Evolutionary conservation across 2,888 invertebrate species (phyloP), one percentile per base, ranked within the genome.

Genomic region (Ferdinandea cuprea): DNA sequence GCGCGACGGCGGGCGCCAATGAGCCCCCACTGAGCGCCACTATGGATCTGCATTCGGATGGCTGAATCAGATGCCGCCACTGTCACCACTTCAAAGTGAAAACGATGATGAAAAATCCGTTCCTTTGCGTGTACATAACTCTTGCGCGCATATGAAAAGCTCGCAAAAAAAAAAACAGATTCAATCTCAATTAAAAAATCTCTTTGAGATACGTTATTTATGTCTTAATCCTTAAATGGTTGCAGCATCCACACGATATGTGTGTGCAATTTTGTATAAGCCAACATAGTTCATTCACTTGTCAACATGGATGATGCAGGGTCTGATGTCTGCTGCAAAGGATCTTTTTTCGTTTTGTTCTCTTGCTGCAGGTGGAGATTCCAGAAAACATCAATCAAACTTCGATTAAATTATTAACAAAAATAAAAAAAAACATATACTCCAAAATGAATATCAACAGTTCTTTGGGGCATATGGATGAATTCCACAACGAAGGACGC

Each of bases 131-230:
- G 32, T n/a, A 21, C n/a, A 32, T 61, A 19, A 44, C 19, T 44
- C 19, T 17, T 17, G 44, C 44, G 44, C 44, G 9, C 5, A 21
- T 4, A 44, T 21, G 19, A 1, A 44, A 4, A 9, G 3, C 17
- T 11, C 17, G 9, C 4, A 21, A n/a, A 21, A 19, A n/a, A 15
- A 3, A 1, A 46, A 61, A 61, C 44, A 46, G 25, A 40, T 28
- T 54, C 52, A 66, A 66, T 66, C 66, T 68, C 56, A 68, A 56
- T 68, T 68, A 54, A 68, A 56, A 56, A 68, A 56, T 68, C 68
- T 46, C 44, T 68, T 54, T 68, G 44, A 11, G 44, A 5, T 4
- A 9, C 15, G 35, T 56, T 68, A 56, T 68, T 68, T 54, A 46
- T 56, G n/a, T 46, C 32, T 54, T 44, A 56, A 68, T 68, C 21